A percentile compares a stretch with the other conserved stretches of the same genome.
Conservation (phyloP, 2,888 invertebrate species). For the Amphipyra tragopoginis region DNA sequence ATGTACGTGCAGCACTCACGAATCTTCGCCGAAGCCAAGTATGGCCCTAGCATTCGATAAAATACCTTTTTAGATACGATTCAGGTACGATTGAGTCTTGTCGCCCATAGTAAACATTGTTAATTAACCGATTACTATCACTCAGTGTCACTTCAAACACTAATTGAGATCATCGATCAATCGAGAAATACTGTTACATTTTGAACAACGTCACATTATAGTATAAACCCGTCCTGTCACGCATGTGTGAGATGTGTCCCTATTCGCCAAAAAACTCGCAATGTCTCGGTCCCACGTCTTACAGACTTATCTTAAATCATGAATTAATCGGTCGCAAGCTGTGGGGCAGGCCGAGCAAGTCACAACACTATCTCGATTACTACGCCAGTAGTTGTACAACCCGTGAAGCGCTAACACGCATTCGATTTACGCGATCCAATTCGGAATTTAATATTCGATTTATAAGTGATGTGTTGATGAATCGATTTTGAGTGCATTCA, state of each 20-base stretch:
- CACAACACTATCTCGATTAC: slow-evolving; percentile 65
- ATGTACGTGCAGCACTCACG: too few relatives aligned
- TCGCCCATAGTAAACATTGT: slow-evolving; percentile 35
- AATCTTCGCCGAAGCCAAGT: too few relatives aligned
- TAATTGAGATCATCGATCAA: slow-evolving; percentile 53
- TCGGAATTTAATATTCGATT: slow-evolving; percentile 51
- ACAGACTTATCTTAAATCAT: slow-evolving; percentile 74
- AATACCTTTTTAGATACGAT: too few relatives aligned
- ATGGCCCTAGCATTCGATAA: too few relatives aligned
- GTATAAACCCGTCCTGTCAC: slow-evolving; percentile 52
- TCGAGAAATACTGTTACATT: slow-evolving; percentile 52
- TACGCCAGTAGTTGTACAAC: slow-evolving; percentile 79
- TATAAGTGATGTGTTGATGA: slow-evolving; percentile 65
- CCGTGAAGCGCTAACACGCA: slow-evolving; percentile 79
- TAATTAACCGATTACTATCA: slow-evolving; percentile 49
- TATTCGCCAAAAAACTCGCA: slow-evolving; percentile 62
- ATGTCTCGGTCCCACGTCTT: slow-evolving; percentile 67
- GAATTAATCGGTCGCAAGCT: slow-evolving; percentile 75
- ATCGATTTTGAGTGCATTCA: slow-evolving; percentile 65
- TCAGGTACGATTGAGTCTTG: not conserved
- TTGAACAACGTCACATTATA: slow-evolving; percentile 31
- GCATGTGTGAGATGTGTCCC: slow-evolving; percentile 51
- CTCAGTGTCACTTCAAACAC: slow-evolving; percentile 44
- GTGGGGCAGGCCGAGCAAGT: slow-evolving; percentile 65
- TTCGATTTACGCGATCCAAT: slow-evolving; percentile 63